Percentiles rank a stretch among this genome's conserved stretches.
Conservation (phyloP, 2,888 invertebrate genomes). For the Eurytoma adleriae region DNA sequence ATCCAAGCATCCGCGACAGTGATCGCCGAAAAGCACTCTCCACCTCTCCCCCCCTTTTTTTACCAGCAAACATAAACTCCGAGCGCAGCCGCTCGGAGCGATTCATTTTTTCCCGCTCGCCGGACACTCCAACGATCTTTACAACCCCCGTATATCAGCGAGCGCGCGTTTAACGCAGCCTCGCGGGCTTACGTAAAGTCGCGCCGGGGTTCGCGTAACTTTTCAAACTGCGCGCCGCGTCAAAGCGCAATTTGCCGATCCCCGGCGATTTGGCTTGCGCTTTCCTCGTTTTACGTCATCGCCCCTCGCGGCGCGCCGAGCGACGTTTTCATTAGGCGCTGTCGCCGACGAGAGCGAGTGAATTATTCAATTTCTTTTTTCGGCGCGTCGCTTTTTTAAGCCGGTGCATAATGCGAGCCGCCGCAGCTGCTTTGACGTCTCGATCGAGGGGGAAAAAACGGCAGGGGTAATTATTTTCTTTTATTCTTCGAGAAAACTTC, state of each 20-base stretch:
- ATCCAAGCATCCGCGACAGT: too few relatives aligned
- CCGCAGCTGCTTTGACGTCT: neutral
- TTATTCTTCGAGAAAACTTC: too few relatives aligned
- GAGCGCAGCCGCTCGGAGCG: too few relatives aligned
- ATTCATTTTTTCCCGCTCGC: too few relatives aligned
- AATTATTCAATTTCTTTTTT: neutral
- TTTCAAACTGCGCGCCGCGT: neutral
- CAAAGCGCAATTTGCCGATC: conserved; percentile 16
- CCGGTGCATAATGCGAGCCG: neutral
- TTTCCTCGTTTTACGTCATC: conserved; percentile 33
- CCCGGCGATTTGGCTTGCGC: conserved; percentile 12
- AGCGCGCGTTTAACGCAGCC: neutral
- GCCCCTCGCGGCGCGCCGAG: neutral
- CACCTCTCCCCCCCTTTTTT: too few relatives aligned
- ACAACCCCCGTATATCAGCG: too few relatives aligned
- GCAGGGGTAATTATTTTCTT: too few relatives aligned
- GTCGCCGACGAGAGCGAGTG: neutral
- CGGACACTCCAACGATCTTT: too few relatives aligned
- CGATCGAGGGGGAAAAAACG: too few relatives aligned
- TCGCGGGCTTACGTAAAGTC: conserved; percentile 19
- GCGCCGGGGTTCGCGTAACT: conserved; percentile 1
- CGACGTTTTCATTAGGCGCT: conserved; percentile 4
- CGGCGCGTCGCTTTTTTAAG: neutral
- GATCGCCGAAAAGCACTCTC: too few relatives aligned
- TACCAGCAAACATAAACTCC: too few relatives aligned